Base-by-base conservation (phyloP, 2,113 vertebrate species). In the Tilapia sparmanii region DNA sequence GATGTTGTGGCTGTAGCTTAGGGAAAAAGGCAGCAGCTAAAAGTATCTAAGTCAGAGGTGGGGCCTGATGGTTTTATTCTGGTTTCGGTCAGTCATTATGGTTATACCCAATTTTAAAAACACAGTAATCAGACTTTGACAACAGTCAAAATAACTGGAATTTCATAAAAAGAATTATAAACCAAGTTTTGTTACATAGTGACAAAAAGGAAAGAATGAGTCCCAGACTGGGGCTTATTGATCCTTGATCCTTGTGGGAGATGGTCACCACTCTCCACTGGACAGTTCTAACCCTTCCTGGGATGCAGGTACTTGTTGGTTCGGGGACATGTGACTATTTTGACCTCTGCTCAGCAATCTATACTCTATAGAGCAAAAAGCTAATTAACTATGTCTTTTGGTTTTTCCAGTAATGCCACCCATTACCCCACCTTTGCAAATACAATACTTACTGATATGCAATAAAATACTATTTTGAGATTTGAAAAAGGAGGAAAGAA, bases 211-310 rank as follows among this genome's bases (percentile, higher is more conserved):
- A 0, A 33, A 63, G 59, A 11, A 7, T 63, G 9, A 33, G 29
- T 33, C 29, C 1, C 9, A 63, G 59, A 11, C 16, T 63, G 59
- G 59, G 59, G 59, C 0, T 63, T 63, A 16, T 19, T 63, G 16
- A 63, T 0, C 16, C 29, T 63, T 3, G 9, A 63, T 33, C 59
- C 0, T 63, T 33, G 2, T 63, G 0, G 16, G 9, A 7, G 59
- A 63, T 0, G 16, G 29, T 63, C 29, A 19, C 29, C 5, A 7
- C 0, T 61, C 57, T 0, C 57, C 29, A 33, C 29, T 33, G 59
- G 9, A 63, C 16, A 33, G 29, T 0, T 0, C 59, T 61, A 33
- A 3, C 2, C 2, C 59, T 33, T 33, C 29, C 5, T 61, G 59
- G 29, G 59, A 61, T 1, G 29, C 3, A 19, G 3, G 9, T 61